Conservation (phyloP, 2,113 vertebrate species). For the Microtus richardsoni region DNA sequence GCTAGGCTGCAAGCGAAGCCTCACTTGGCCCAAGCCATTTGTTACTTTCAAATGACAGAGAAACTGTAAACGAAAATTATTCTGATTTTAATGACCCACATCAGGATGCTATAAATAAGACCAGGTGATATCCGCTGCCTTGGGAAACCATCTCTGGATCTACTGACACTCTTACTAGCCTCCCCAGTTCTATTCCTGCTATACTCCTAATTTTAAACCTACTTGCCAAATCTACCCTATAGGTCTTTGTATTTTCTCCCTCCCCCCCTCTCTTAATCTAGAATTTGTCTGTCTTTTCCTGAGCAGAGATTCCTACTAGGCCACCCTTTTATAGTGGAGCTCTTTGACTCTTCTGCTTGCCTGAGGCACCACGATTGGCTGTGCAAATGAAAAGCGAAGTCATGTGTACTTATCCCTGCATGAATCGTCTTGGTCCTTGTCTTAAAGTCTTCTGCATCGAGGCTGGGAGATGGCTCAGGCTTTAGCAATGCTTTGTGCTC, state of each 20-base stretch:
- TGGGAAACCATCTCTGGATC: not conserved
- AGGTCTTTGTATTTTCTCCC: not conserved
- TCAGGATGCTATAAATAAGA: not conserved
- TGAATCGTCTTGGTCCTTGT: not conserved
- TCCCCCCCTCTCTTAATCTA: not conserved
- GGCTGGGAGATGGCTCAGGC: not conserved
- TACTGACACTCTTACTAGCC: not conserved
- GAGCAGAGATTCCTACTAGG: not conserved
- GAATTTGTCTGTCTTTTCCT: not conserved
- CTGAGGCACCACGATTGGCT: not conserved
- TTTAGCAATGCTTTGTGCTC: no score
- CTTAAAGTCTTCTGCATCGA: not conserved
- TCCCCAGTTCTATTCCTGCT: not conserved
- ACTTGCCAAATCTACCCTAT: not conserved
- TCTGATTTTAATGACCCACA: not conserved
- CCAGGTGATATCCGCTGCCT: not conserved
- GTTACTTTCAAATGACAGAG: slow-evolving; percentile 47
- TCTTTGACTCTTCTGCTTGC: not conserved
- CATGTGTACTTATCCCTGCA: not conserved
- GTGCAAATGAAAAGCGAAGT: not conserved
- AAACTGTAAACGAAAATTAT: slow-evolving; percentile 6
- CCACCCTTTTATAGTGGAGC: not conserved
- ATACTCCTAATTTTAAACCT: not conserved
- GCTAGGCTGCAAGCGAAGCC: not conserved
- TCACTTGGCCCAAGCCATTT: not conserved